Evolutionary conservation across 2,113 vertebrate species (phyloP), one percentile per base, ranked within the genome.

Genomic region (Notarius lentiginosus): DNA sequence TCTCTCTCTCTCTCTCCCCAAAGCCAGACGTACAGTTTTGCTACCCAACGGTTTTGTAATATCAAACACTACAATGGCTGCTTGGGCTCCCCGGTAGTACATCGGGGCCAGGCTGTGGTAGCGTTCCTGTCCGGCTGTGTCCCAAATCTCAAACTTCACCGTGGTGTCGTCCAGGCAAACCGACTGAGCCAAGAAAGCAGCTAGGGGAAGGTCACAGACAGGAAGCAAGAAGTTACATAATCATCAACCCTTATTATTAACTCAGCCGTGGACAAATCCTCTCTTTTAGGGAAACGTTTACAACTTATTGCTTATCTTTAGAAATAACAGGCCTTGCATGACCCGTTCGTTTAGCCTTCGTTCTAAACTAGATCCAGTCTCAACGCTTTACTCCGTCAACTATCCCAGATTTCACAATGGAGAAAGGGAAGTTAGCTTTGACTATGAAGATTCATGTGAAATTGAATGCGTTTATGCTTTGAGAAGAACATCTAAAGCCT

Each of bases 101-200:
- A 96, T 96, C 34, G 96, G 96, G 8, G 96, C 96, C 88, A 96
- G 93, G 90, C 96, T 96, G 92, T 96, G 96, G 90, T 96, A 96
- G 24, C 96, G 93, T 91, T 96, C 96, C 73, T 96, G 96, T 66
- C 96, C 96, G 0, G 96, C 96, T 0, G 96, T 96, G 93, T 96
- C 96, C 96, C 96, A 96, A 91, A 96, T 96, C 92, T 96, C 96
- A 93, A 96, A 96, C 94, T 96, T 96, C 84, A 96, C 96, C 0
- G 96, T 96, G 83, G 96, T 96, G 87, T 96, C 95, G 2, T 96
- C 96, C 34, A 96, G 86, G 90, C 96, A 96, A 90, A 96, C 95
- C 0, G 96, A 96, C 94, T 96, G 96, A n/a, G 96, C 95, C 92
- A 96, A 89, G 90, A 96, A 96, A 0, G 96, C 96, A 89, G 96